These are phyloP conservation scores for Echinarachnius parma DNA, from an alignment of 53 echinoderm and acorn worm species.

Conservation along the genomic window DNA sequence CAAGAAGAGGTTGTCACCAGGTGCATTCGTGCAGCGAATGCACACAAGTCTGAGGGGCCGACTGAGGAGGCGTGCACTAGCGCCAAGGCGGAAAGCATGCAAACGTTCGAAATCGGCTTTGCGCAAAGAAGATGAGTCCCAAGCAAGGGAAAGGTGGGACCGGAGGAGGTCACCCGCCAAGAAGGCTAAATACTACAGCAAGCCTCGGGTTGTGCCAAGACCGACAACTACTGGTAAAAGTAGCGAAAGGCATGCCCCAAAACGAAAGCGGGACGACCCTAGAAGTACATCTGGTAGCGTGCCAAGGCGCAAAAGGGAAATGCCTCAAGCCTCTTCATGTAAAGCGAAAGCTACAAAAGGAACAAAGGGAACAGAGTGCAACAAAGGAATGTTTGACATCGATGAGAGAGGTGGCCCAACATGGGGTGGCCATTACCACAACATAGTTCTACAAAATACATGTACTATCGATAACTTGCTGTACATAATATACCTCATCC, in stretches of 20 bases:
- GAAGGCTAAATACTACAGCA: constrained; percentile 1
- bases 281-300: not conserved
- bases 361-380: not conserved
- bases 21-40: not conserved
- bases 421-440: not conserved
- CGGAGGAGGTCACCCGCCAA: not conserved
- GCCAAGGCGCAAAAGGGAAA: not conserved
- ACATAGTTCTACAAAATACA: not conserved
- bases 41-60: not conserved
- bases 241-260: too few species aligned
- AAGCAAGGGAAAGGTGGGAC: not conserved
- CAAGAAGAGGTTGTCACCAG: not conserved
- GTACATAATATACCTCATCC: not conserved
- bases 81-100: not conserved
- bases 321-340: not conserved
- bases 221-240: too few species aligned
- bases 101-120: not conserved
- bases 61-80: not conserved
- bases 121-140: not conserved
- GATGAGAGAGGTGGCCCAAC: not conserved
- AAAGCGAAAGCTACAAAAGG: not conserved
- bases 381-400: not conserved
- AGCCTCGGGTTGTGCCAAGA: not conserved
- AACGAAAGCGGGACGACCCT: not conserved
- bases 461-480: not conserved